Base-by-base conservation (phyloP, 2,113 vertebrate genomes). In the Argyrosomus japonicus region DNA sequence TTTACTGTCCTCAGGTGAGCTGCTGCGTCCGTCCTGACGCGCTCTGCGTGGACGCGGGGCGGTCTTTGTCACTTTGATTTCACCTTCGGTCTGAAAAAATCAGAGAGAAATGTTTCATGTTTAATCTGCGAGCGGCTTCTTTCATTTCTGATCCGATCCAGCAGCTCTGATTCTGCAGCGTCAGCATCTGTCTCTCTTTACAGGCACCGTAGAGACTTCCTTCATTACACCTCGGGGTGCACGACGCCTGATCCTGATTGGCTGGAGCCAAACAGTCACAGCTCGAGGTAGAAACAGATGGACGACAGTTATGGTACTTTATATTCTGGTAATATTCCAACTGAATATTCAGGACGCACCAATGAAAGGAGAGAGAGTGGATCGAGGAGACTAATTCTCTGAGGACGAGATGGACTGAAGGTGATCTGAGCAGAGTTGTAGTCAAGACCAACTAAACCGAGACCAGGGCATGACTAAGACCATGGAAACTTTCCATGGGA, bases 51-150 rank as follows among this genome's bases (percentile, higher is more conserved):
- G 84, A 72, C 43, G 82, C n/a, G 47, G 23, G 61, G 45, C 19
- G 1, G 0, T 19, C 69, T 85, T 84, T 21, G 36, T 88, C 76
- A 57, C 78, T 84, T 87, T 94, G 87, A 95, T 81, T 87, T 95
- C 92, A 75, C 88, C 94, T 87, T 91, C 71, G 70, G 88, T 88
- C 95, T 95, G 21, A 86, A 63, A 43, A 17, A 18, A 78, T 14
- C 19, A 40, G 6, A 54, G 58, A 36, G 14, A 64, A 68, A 72
- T 50, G 29, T 58, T 40, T 40, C 0, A 5, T 6, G 51, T 27
- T 77, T 13, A 57, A 3, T 72, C 17, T 1, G 13, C 27, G 70
- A 48, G 0, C 51, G 12, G 48, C 17, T 25, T 69, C 50, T 27
- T 50, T 61, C 6, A 71, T 43, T 21, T 57, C 21, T 43, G 70